Conservation (phyloP, 2,888 invertebrate genomes). For the Drosophila fulvimacula region DNA sequence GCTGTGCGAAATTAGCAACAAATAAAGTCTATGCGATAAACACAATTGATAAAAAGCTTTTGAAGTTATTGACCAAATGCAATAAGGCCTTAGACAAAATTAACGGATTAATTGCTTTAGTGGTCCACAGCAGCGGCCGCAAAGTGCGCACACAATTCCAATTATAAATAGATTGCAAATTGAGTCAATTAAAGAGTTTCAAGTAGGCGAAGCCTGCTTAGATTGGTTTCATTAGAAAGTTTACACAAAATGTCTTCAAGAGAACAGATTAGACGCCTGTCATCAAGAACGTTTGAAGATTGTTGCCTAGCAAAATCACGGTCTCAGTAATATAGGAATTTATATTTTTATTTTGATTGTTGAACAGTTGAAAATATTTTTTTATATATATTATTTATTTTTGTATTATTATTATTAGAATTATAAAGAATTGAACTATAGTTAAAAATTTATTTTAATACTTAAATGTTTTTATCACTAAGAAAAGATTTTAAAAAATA, state of each 20-base stretch:
- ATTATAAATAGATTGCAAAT: constrained; percentile 18
- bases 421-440: too few species aligned
- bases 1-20: constrained; percentile 57
- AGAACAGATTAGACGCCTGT: too few species aligned
- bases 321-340: too few species aligned
- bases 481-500: too few species aligned
- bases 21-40: constrained; percentile 67
- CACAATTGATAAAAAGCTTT: constrained; percentile 60
- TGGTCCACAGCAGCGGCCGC: constrained; percentile 9
- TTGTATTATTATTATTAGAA: too few species aligned
- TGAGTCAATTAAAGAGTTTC: background rate
- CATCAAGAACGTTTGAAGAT: background rate
- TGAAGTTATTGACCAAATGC: constrained; percentile 49
- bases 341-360: too few species aligned
- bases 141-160: constrained; percentile 6
- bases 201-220: background rate
- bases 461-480: too few species aligned
- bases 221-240: background rate
- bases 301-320: background rate
- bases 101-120: constrained; percentile 24
- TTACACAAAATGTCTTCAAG: background rate
- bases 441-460: too few species aligned
- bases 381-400: too few species aligned
- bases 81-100: constrained; percentile 37
- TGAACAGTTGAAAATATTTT: too few species aligned